Conservation (phyloP, 2,113 vertebrate genomes). For the Furnarius figulus region DNA sequence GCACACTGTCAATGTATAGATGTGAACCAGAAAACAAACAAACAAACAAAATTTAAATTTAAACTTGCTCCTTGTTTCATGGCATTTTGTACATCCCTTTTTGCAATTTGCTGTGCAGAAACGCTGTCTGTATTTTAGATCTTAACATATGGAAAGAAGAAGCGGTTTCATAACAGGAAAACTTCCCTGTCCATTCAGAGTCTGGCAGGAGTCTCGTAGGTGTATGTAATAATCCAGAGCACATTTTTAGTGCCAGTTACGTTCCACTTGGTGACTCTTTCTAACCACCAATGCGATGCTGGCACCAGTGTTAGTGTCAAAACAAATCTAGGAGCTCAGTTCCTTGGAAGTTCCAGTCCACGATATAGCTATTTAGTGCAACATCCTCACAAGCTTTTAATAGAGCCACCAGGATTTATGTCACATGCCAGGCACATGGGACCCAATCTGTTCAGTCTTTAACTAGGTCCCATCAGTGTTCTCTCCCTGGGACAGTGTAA, state of each 20-base stretch:
- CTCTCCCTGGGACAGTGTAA: background rate
- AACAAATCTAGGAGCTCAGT: background rate
- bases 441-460: background rate
- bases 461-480: slow-evolving; percentile 4
- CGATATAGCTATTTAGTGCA: background rate
- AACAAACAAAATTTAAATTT: background rate
- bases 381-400: background rate
- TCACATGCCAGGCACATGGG: background rate
- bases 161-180: background rate
- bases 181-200: background rate
- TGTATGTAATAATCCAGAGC: background rate
- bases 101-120: background rate
- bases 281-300: background rate
- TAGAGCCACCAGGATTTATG: background rate
- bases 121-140: background rate
- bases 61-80: background rate
- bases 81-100: background rate
- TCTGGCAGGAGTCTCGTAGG: background rate
- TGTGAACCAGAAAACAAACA: background rate
- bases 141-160: background rate
- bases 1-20: background rate
- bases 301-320: background rate
- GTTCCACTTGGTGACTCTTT: background rate
- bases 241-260: background rate
- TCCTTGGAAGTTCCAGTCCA: background rate